Percentiles rank a stretch among this genome's conserved stretches.
phyloP scores from a whole-genome alignment of 2,888 invertebrate genomes.

The Nipponacmea schrenckii region DNA sequence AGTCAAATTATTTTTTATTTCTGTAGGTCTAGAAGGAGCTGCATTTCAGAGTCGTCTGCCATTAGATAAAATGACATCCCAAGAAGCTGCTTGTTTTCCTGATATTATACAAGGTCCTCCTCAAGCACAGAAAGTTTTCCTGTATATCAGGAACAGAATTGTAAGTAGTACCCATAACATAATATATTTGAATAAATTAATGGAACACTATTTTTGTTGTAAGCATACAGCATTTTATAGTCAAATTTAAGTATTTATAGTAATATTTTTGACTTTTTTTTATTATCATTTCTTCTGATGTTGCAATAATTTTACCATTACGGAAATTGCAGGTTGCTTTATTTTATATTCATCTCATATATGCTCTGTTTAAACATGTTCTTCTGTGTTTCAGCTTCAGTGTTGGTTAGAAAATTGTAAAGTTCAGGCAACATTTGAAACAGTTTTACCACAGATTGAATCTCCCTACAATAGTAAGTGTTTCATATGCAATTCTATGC shows the following conservation, averaged over 20 bases:
- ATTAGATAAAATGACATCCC: constrained; percentile 91
- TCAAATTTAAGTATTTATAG: neutral
- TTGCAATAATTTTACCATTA: neutral
- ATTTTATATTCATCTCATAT: neutral
- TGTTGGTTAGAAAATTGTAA: constrained; percentile 97
- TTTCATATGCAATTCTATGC: neutral
- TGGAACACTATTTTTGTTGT: neutral
- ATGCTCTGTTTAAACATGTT: neutral
- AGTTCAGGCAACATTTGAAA: constrained; percentile 86
- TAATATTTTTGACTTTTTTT: neutral
- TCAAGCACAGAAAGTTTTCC: constrained; percentile 85
- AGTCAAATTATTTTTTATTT: neutral
- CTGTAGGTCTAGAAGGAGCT: constrained; percentile 79
- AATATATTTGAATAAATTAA: neutral
- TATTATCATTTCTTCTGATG: neutral
- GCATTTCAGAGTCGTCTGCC: constrained; percentile 84
- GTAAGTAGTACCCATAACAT: constrained; percentile 67
- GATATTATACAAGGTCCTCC: constrained; percentile 87
- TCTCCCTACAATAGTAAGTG: constrained; percentile 86
- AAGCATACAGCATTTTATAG: neutral
- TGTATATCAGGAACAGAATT: constrained; percentile 90
- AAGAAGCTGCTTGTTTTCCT: constrained; percentile 92
- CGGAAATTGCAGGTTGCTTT: neutral
- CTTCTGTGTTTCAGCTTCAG: constrained; percentile 74
- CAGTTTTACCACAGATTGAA: constrained; percentile 81